A percentile compares a stretch with the other conserved stretches of the same genome.
These are phyloP conservation scores for Atethmia centrago DNA, from an alignment of 2,888 invertebrate species.

Conservation along the genomic window DNA sequence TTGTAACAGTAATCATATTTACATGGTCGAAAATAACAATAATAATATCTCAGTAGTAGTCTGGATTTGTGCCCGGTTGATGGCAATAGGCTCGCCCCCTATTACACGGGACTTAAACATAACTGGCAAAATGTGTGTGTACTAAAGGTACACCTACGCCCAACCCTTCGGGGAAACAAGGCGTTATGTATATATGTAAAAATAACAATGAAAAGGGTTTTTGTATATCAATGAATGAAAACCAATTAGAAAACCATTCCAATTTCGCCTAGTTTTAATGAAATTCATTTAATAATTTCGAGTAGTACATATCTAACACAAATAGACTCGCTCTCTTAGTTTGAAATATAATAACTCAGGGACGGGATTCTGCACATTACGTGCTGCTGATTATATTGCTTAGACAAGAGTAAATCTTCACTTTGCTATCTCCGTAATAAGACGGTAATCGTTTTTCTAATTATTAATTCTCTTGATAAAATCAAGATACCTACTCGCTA, in stretches of 20 bases:
- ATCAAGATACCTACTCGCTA: not conserved
- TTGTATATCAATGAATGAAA: too few species aligned
- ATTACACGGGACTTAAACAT: too few species aligned
- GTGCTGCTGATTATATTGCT: not conserved
- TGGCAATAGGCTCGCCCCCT: too few species aligned
- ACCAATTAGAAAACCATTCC: not conserved
- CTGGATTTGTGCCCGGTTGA: too few species aligned
- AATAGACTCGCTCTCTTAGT: not conserved
- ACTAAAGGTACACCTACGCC: too few species aligned
- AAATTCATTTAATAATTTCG: not conserved
- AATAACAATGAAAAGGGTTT: too few species aligned
- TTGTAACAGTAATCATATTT: not conserved
- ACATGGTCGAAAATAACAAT: too few species aligned
- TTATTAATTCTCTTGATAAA: not conserved
- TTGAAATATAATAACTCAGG: conserved; percentile 5
- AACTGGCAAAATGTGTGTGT: too few species aligned
- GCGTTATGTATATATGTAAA: too few species aligned
- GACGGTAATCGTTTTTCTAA: conserved; percentile 3
- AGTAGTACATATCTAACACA: not conserved
- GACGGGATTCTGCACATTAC: not conserved
- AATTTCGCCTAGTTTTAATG: conserved; percentile 13
- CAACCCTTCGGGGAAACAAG: too few species aligned
- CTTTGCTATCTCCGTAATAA: not conserved
- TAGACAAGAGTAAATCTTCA: not conserved
- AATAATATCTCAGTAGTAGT: too few species aligned